A percentile compares a stretch with the other conserved stretches of the same genome.
Conservation (phyloP, 2,888 invertebrate genomes). For the Rhamnusium bicolor region DNA sequence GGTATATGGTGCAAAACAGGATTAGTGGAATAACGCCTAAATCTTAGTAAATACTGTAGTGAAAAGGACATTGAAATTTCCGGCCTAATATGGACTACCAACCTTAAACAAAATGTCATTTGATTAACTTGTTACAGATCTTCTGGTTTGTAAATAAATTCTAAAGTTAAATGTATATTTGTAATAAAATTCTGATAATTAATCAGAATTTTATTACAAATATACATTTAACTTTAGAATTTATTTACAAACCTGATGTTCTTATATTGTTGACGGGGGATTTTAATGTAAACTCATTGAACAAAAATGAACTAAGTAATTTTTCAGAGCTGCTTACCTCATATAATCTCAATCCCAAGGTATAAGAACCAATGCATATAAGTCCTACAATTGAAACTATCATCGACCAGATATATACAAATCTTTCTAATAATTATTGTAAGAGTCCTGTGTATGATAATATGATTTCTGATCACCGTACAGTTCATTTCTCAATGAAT, state of each 20-base stretch:
- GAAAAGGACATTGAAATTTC: conserved; percentile 14
- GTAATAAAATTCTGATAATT: no score
- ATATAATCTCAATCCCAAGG: not conserved
- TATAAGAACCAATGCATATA: not conserved
- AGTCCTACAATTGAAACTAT: not conserved
- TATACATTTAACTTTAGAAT: not conserved
- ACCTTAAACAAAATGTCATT: not conserved
- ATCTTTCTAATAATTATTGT: not conserved
- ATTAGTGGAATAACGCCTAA: not conserved
- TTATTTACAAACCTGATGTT: not conserved
- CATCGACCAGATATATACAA: conserved; percentile 1
- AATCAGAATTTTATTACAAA: not conserved
- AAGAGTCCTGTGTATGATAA: not conserved
- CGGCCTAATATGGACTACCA: not conserved
- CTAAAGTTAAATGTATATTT: no score
- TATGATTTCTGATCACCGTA: conserved; percentile 14
- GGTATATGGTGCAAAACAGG: not conserved
- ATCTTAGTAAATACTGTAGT: not conserved
- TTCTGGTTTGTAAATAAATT: no score
- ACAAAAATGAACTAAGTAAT: not conserved
- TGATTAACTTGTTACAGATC: not conserved
- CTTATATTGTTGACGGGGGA: not conserved
- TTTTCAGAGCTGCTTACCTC: not conserved
- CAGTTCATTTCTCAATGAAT: not conserved
- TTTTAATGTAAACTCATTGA: not conserved